Conservation (phyloP, 2,888 invertebrate species). For the Dryadula phaetusa region DNA sequence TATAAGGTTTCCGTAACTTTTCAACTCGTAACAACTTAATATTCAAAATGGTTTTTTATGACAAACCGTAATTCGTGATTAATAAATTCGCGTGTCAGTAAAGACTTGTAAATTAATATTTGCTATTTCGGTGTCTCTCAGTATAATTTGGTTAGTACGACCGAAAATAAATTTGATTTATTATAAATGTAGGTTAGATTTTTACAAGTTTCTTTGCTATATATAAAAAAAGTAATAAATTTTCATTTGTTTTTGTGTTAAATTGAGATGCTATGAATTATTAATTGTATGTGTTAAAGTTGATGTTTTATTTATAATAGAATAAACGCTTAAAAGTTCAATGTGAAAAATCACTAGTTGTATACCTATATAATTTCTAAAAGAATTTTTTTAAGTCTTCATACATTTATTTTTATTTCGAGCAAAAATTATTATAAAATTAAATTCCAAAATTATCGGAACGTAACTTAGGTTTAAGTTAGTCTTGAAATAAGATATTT, state of each 20-base stretch:
- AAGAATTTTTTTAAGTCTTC: not conserved
- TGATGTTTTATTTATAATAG: too few relatives aligned
- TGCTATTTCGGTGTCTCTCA: not conserved
- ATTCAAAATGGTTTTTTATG: slow-evolving; percentile 7
- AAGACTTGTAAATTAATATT: slow-evolving; percentile 1
- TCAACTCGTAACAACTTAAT: slow-evolving; percentile 17
- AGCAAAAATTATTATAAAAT: too few relatives aligned
- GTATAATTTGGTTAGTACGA: slow-evolving; percentile 3
- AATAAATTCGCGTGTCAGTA: slow-evolving; percentile 11
- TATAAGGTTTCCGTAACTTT: slow-evolving; percentile 22
- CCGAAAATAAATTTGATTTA: slow-evolving; percentile 8
- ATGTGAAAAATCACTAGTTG: not conserved
- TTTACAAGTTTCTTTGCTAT: not conserved
- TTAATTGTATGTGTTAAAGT: not conserved
- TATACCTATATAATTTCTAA: not conserved
- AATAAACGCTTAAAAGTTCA: not conserved
- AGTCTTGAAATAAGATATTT: too few relatives aligned
- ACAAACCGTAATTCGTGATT: slow-evolving; percentile 16
- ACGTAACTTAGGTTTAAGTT: too few relatives aligned
- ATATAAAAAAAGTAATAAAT: not conserved
- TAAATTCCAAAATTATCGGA: too few relatives aligned
- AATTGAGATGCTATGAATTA: not conserved
- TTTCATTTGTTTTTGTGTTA: not conserved
- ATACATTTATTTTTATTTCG: too few relatives aligned
- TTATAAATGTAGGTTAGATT: not conserved